phyloP scores from a whole-genome alignment of 1,140 invertebrate genomes.

The Yoshiicerus persimilis region DNA sequence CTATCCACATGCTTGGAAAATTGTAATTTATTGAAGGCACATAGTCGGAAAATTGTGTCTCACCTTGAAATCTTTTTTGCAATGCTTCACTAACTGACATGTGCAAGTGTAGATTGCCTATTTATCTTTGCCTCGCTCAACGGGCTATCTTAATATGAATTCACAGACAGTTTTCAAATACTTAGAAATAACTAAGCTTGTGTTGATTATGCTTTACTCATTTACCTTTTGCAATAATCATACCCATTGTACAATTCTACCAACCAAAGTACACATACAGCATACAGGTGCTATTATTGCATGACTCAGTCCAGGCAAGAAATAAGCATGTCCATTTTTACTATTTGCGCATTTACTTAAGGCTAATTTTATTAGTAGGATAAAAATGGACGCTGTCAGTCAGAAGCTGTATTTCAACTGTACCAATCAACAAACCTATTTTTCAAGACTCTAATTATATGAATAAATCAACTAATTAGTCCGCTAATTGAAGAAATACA shows the following conservation, averaged over 20 bases:
- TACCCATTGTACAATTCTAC: too few relatives aligned
- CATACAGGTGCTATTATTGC: neutral
- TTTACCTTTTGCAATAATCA: neutral
- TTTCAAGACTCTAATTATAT: neutral
- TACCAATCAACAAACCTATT: neutral
- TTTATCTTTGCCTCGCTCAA: neutral
- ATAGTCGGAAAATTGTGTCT: constrained; percentile 5
- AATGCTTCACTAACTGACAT: neutral
- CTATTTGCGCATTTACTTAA: neutral
- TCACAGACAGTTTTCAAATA: neutral
- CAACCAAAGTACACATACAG: too few relatives aligned
- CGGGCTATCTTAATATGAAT: neutral
- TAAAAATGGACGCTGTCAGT: neutral
- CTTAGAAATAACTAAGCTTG: neutral
- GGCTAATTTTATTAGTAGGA: neutral
- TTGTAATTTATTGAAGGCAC: constrained; percentile 6
- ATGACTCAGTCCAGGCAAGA: neutral
- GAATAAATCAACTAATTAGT: neutral
- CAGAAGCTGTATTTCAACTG: neutral
- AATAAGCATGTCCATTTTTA: neutral
- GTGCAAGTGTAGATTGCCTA: neutral
- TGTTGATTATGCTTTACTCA: neutral
- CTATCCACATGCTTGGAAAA: neutral
- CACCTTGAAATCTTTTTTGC: neutral
- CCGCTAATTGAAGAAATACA: neutral